Evolutionary conservation across 2,888 invertebrate genomes (phyloP), one percentile per base, ranked within the genome.

Genomic region (Cataglyphis rosenhaueri): DNA sequence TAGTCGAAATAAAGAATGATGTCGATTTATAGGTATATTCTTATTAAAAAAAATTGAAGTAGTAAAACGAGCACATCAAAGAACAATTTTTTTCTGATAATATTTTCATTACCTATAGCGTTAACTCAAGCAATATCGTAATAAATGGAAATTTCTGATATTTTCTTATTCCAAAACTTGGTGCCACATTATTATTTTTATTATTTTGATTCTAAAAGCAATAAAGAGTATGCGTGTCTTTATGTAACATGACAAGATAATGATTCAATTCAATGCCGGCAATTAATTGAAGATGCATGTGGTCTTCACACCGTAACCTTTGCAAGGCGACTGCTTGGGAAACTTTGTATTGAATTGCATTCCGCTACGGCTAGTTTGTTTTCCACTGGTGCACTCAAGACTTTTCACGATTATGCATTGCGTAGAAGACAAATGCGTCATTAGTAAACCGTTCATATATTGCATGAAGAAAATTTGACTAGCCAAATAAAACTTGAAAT

Each of bases 241-340:
- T 79, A 59, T 35, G 25, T 59, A 70, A 70, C 78, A 48, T 18
- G 44, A 59, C 35, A 44, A 21, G 32, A 79, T 70, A 68, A 79
- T 83, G 55, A 70, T 64, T 75, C 65, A 78, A 82, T 85, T 75
- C 71, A 83, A 71, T 73, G 65, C 76, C 71, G 78, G 18, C 73
- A 76, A 86, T 87, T 85, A 87, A 87, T 76, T 70, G 35, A 32
- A n/a, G 76, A 85, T 85, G 62, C 76, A 25, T 81, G n/a, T 41
- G 61, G 61, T 74, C 81, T 70, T 81, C 82, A 85, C 83, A 76
- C 57, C 21, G 87, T 89, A 86, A 89, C 89, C 89, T 89, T 89
- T 89, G 59, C 71, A 59, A 83, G 62, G 70, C 48, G 61, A n/a
- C 12, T 66, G 70, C 85, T 44, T 87, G 86, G 85, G 87, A 87